Percentiles rank a stretch among this genome's conserved stretches.
Conservation (phyloP, 2,888 invertebrate genomes). For the Lypha dubia region DNA sequence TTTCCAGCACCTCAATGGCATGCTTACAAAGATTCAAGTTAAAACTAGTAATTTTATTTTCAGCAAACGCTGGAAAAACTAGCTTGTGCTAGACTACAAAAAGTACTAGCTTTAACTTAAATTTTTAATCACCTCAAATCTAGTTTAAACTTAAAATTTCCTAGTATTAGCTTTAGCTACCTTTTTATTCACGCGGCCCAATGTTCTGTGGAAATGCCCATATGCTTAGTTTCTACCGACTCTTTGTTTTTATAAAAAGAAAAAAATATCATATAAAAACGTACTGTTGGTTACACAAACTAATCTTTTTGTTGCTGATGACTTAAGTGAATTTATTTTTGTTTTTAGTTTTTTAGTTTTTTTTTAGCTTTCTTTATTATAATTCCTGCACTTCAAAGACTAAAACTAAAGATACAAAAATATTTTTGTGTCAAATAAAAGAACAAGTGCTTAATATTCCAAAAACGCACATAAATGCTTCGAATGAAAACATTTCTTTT, state of each 20-base stretch:
- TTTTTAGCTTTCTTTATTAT: neutral
- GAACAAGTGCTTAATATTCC: slow-evolving; percentile 63
- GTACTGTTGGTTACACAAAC: neutral
- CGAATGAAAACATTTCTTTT: slow-evolving; percentile 39
- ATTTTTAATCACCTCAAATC: too few relatives aligned
- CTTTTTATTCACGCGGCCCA: too few relatives aligned
- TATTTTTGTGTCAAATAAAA: slow-evolving; percentile 29
- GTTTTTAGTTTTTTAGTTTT: neutral
- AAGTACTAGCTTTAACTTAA: too few relatives aligned
- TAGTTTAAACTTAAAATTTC: too few relatives aligned
- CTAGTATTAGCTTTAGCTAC: too few relatives aligned
- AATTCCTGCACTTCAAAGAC: slow-evolving; percentile 11
- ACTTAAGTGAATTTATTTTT: slow-evolving; percentile 14
- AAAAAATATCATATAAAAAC: neutral
- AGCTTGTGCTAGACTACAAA: too few relatives aligned
- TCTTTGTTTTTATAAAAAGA: neutral
- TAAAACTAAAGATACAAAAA: slow-evolving; percentile 31
- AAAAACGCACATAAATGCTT: slow-evolving; percentile 55
- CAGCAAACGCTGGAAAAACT: too few relatives aligned
- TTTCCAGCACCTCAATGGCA: too few relatives aligned
- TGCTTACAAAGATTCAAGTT: too few relatives aligned
- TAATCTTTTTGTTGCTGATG: neutral
- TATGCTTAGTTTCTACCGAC: neutral
- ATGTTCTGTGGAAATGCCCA: too few relatives aligned
- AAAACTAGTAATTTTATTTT: too few relatives aligned